Conservation (phyloP, 23 tunicate genomes). For the Diplosoma virens region DNA sequence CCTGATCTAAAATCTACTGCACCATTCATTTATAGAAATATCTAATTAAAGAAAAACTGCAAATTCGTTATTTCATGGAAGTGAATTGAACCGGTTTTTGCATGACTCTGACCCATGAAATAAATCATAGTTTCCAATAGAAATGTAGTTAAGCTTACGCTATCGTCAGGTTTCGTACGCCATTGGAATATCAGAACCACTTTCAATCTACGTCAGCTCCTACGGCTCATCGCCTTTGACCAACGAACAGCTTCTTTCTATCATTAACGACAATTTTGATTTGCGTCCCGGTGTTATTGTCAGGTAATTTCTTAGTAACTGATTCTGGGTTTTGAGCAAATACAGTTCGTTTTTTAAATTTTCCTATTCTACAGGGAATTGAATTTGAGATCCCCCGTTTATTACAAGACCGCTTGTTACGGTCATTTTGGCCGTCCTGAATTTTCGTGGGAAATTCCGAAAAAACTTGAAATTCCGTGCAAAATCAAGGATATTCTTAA, state of each 20-base stretch:
- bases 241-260: constrained; percentile 64
- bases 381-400: constrained; percentile 66
- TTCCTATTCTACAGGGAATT: constrained; percentile 83
- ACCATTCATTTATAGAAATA: neutral
- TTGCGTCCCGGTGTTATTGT: constrained; percentile 85
- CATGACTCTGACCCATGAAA: too few species aligned
- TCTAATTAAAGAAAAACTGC: neutral
- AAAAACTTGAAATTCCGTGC: constrained; percentile 43
- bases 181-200: constrained; percentile 89
- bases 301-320: constrained; percentile 34
- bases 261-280: constrained; percentile 82
- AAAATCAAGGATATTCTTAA: constrained; percentile 52
- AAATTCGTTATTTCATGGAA: neutral
- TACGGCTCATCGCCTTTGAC: constrained; percentile 64
- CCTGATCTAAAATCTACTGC: too few species aligned
- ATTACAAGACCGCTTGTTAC: constrained; percentile 84
- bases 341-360: neutral
- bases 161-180: constrained; percentile 85
- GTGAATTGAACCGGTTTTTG: too few species aligned
- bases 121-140: too few species aligned
- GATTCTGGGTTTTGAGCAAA: neutral
- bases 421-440: constrained; percentile 95
- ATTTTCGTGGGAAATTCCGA: constrained; percentile 91
- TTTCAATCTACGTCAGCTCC: constrained; percentile 71
- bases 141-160: too few species aligned